These are phyloP conservation scores for Oscheius sp. DNA, from an alignment of 1,140 invertebrate species.

Conservation along the genomic window DNA sequence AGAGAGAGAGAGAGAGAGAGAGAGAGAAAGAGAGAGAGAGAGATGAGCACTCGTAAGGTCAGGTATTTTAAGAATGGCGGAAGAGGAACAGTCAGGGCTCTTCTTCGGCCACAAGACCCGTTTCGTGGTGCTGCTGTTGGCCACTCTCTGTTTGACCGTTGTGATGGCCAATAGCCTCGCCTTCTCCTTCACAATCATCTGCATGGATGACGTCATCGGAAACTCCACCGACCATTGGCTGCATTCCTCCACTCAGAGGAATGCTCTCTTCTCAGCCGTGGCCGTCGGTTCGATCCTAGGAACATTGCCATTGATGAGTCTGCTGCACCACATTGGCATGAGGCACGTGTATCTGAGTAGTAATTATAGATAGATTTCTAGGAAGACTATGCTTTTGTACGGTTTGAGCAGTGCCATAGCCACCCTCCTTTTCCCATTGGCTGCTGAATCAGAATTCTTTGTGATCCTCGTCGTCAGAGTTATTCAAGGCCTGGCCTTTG, in stretches of 20 bases:
- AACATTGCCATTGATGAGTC: conserved; percentile 21
- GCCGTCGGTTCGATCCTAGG: conserved; percentile 29
- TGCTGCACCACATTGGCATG: not conserved
- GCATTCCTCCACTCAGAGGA: not conserved
- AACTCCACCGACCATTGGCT: conserved; percentile 25
- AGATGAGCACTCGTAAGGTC: too few relatives aligned
- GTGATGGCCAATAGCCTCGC: conserved; percentile 27
- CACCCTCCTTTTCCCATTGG: conserved; percentile 34
- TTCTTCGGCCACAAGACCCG: conserved; percentile 24
- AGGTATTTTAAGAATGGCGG: too few relatives aligned
- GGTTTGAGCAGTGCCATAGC: conserved; percentile 5
- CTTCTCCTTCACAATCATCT: conserved; percentile 42
- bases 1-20: too few relatives aligned
- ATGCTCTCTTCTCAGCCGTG: conserved; percentile 31
- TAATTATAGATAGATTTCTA: not conserved
- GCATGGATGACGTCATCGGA: conserved; percentile 34
- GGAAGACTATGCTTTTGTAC: not conserved
- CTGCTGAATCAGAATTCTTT: conserved; percentile 8
- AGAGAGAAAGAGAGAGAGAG: too few relatives aligned
- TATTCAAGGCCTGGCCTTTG: conserved; percentile 23
- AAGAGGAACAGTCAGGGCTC: not conserved
- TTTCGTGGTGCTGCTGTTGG: conserved; percentile 19
- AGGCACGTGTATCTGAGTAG: not conserved
- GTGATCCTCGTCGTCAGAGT: conserved; percentile 15
- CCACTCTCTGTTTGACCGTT: conserved; percentile 26